These are phyloP conservation scores for Calcarius lapponicus DNA, from an alignment of 2,797 vertebrate species.

Conservation along the genomic window DNA sequence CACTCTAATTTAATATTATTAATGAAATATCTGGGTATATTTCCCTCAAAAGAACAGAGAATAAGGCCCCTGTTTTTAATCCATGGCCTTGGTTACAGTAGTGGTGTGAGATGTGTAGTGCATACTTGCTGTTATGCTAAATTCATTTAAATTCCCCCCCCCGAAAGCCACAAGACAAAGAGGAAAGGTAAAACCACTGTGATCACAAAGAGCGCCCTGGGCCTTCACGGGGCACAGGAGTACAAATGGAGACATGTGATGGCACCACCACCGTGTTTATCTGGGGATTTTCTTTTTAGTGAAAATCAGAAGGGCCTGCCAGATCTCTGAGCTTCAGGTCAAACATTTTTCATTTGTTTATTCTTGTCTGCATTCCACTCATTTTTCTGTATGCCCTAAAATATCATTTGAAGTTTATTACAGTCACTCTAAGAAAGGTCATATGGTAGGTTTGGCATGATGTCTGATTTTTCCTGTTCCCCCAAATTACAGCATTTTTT, in stretches of 20 bases:
- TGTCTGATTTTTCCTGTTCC: not conserved
- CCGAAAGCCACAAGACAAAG: not conserved
- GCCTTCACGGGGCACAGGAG: not conserved
- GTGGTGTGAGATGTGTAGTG: not conserved
- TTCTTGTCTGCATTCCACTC: slow-evolving; percentile 55
- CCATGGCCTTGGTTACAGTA: not conserved
- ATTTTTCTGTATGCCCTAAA: slow-evolving; percentile 16
- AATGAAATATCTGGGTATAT: not conserved
- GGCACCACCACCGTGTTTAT: not conserved
- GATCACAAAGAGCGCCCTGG: not conserved
- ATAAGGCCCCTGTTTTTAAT: not conserved
- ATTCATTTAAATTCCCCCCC: not conserved
- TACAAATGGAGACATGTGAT: not conserved
- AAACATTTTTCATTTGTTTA: slow-evolving; percentile 47
- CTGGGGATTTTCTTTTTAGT: slow-evolving; percentile 19
- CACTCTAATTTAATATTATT: not conserved
- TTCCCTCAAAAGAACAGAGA: not conserved
- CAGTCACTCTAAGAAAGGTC: not conserved
- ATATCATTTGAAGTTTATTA: slow-evolving; percentile 50
- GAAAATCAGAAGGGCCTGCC: slow-evolving; percentile 15
- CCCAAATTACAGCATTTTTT: not conserved
- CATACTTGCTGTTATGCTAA: not conserved
- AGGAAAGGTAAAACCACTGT: not conserved
- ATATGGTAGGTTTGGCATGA: not conserved
- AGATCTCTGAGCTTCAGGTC: slow-evolving; percentile 44